A percentile compares a stretch with the other conserved stretches of the same genome.
phyloP scores from a whole-genome alignment of 2,113 vertebrate species.

The Rhynchopsitta pachyrhyncha region DNA sequence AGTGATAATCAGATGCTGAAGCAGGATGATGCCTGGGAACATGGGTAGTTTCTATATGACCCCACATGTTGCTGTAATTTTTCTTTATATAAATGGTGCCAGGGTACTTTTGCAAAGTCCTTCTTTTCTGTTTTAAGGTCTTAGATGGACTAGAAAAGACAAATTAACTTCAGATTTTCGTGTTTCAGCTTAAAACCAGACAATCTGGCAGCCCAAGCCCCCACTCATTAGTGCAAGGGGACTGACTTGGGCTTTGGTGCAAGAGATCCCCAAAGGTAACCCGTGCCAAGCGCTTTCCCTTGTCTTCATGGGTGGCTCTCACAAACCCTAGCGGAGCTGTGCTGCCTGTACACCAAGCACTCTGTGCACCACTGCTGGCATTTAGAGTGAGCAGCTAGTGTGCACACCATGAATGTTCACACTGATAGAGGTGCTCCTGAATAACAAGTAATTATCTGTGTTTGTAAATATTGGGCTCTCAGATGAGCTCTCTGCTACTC shows the following conservation, averaged over 20 bases:
- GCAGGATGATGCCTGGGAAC: neutral
- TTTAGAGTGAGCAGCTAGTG: rapidly evolving
- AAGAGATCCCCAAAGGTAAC: neutral
- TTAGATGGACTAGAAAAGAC: neutral
- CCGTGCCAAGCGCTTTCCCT: neutral
- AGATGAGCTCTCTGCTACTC: neutral
- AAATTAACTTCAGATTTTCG: neutral
- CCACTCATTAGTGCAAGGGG: neutral
- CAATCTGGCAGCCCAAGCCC: neutral
- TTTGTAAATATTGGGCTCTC: rapidly evolving
- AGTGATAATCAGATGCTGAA: neutral
- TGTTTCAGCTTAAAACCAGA: neutral
- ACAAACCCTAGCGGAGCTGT: neutral
- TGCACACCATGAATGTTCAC: rapidly evolving
- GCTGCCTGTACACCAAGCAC: no score
- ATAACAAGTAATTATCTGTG: no score
- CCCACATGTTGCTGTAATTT: rapidly evolving
- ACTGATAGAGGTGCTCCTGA: neutral
- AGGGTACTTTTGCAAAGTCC: neutral
- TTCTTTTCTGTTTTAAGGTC: neutral
- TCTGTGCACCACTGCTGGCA: neutral
- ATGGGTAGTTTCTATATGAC: neutral
- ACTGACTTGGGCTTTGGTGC: neutral
- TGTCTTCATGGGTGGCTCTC: rapidly evolving
- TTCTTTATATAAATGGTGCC: neutral